Base-by-base conservation (phyloP, 1,140 invertebrate species). In the Nymphalis io region DNA sequence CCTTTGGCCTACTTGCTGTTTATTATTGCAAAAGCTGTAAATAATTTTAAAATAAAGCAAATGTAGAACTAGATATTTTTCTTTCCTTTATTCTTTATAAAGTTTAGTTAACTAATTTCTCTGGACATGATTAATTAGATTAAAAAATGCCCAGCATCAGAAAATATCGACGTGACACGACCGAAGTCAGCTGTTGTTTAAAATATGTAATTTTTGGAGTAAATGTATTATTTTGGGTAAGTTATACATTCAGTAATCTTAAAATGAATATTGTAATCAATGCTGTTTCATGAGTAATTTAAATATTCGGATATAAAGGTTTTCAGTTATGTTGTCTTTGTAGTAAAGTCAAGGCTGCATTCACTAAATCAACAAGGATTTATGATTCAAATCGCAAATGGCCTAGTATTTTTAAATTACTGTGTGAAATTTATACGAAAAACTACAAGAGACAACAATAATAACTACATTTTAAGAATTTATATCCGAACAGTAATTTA, bases 171-270 rank as follows among this genome's bases (percentile, higher is more conserved):
- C 94, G 96, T 82, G 96, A 97, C 90, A 96, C 96, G 72, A 97
- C 95, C 89, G 98, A 99, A 96, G 97, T 99, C 82, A 98, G 97
- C 93, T 98, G 97, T 93, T 98, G 98, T 91, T 93, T 99, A 58
- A 99, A 99, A 93, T 99, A 99, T 93, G 94, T 98, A 87, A 98
- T 99, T 80, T 99, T 99, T 93, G 95, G 96, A 87, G 98, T 98
- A 92, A 99, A 99, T 94, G 98, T 99, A 72, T 93, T 99, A 78
- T 98, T 99, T 93, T 99, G 98, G 97, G 97, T 98, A 92, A 95
- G 95, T 94, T 63, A 18, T 21, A 55, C 10, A 11, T 10, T 21
- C 3, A 51, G 1, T 4, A 20, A 10, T 51, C 1, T 16, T 2
- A 48, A 18, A 20, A 12, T 11, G 11, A 21, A 51, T 21, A 46